phyloP scores from a whole-genome alignment of 1,140 invertebrate genomes.

The Manduca sexta region DNA sequence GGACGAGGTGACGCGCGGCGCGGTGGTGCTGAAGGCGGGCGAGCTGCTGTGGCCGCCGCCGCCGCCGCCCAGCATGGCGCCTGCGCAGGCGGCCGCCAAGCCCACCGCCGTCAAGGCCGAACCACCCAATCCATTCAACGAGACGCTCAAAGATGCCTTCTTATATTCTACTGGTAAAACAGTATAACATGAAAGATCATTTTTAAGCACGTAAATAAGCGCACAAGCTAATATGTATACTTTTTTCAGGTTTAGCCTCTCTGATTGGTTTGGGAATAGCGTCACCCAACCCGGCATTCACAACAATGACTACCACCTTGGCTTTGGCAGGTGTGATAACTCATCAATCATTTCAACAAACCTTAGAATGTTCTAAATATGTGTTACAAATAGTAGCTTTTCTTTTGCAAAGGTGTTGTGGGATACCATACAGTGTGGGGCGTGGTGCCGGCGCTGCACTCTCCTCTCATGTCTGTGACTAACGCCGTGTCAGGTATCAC shows the following conservation, averaged over 20 bases:
- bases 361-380: no score
- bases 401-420: slow-evolving; percentile 89
- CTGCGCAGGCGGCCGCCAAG: slow-evolving; percentile 62
- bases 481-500: slow-evolving; percentile 95
- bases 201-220: neutral
- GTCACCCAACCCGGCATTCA: slow-evolving; percentile 88
- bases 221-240: neutral
- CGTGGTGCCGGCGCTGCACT: slow-evolving; percentile 92
- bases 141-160: slow-evolving; percentile 78
- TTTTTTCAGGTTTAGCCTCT: slow-evolving; percentile 76
- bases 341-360: no score
- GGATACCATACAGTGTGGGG: slow-evolving; percentile 95
- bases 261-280: slow-evolving; percentile 82
- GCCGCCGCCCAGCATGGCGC: slow-evolving; percentile 71
- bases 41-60: slow-evolving; percentile 88
- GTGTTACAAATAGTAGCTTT: no score
- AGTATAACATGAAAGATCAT: no score
- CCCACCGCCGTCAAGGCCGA: slow-evolving; percentile 47
- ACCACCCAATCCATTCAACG: slow-evolving; percentile 71
- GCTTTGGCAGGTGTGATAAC: slow-evolving; percentile 79
- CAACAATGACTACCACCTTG: slow-evolving; percentile 90
- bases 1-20: slow-evolving; percentile 90
- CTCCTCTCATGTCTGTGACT: slow-evolving; percentile 94
- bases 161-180: slow-evolving; percentile 81
- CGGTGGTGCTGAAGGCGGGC: slow-evolving; percentile 84